Evolutionary conservation across 2,797 vertebrate genomes (phyloP).

Genomic region (Tadarida brasiliensis): DNA sequence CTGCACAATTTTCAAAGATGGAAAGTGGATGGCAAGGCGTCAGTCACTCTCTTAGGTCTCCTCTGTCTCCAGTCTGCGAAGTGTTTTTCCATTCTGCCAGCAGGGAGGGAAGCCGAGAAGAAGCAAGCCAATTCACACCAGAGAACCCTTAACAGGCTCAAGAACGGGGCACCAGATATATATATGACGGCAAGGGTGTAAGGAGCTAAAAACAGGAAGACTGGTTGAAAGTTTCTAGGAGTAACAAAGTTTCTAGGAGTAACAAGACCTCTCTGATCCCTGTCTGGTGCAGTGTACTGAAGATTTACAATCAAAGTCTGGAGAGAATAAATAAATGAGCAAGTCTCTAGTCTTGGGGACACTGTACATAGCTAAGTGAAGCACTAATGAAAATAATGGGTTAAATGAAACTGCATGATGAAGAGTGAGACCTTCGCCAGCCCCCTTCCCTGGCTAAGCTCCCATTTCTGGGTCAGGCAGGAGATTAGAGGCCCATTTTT

Average conservation of each 20-base stretch:
- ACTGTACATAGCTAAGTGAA: neutral
- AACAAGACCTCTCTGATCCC: neutral
- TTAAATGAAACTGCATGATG: neutral
- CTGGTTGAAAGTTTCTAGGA: too few relatives aligned
- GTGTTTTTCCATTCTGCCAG: conserved; percentile 41
- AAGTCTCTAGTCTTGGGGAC: neutral
- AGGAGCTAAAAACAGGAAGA: neutral
- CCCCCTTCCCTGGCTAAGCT: neutral
- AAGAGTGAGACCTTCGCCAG: neutral
- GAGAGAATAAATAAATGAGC: neutral
- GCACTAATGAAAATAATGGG: neutral
- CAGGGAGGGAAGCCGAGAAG: conserved; percentile 49
- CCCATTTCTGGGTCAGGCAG: neutral
- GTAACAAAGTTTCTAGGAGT: neutral
- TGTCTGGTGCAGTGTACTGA: neutral
- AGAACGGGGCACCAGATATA: conserved; percentile 1
- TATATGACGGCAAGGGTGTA: neutral
- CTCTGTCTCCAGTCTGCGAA: conserved; percentile 49
- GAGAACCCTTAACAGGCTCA: conserved; percentile 36
- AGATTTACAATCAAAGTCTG: neutral
- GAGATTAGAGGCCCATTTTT: neutral
- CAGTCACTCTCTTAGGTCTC: conserved; percentile 20
- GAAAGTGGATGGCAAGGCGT: conserved; percentile 27
- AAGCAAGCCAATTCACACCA: conserved; percentile 18
- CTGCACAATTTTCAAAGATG: neutral